A percentile compares a stretch with the other conserved stretches of the same genome.
These are phyloP conservation scores for Grammomys dolichurus DNA, from an alignment of 2,113 vertebrate species.

Conservation along the genomic window DNA sequence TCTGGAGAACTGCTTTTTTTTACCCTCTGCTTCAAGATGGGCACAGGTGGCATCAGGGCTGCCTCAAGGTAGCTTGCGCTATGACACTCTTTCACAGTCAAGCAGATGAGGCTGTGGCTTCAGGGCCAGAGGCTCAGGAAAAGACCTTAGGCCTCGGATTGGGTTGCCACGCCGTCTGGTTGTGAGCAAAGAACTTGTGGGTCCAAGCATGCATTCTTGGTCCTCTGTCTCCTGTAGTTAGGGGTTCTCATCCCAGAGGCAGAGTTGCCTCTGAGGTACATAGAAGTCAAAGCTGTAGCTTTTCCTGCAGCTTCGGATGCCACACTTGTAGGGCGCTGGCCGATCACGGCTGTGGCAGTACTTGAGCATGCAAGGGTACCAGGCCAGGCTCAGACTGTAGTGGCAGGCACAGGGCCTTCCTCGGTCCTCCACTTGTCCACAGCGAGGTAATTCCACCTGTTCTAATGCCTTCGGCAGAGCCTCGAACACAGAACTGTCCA, in stretches of 20 bases:
- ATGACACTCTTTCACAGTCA: constrained; percentile 39
- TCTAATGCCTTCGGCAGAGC: constrained; percentile 85
- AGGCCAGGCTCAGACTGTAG: constrained; percentile 94
- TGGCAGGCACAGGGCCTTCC: constrained; percentile 94
- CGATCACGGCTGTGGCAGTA: constrained; percentile 95
- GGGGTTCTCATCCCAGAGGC: constrained; percentile 96
- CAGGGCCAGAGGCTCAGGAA: not conserved
- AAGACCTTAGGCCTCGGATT: constrained; percentile 44
- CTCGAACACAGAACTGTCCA: constrained; percentile 95
- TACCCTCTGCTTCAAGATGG: not conserved
- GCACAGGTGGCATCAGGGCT: not conserved
- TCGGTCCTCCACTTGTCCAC: constrained; percentile 88
- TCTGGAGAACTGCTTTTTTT: not conserved
- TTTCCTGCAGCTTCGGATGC: constrained; percentile 99
- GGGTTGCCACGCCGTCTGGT: not conserved
- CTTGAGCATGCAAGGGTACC: constrained; percentile 98
- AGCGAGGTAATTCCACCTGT: constrained; percentile 86
- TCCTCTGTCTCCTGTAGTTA: constrained; percentile 78
- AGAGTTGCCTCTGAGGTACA: constrained; percentile 94
- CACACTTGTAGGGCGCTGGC: constrained; percentile 95
- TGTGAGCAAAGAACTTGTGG: not conserved
- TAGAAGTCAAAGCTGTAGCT: constrained; percentile 94
- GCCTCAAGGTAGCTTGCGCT: no score
- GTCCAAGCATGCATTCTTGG: not conserved
- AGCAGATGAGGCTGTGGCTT: not conserved